phyloP scores from a whole-genome alignment of 2,113 vertebrate species.

The Lophius piscatorius region DNA sequence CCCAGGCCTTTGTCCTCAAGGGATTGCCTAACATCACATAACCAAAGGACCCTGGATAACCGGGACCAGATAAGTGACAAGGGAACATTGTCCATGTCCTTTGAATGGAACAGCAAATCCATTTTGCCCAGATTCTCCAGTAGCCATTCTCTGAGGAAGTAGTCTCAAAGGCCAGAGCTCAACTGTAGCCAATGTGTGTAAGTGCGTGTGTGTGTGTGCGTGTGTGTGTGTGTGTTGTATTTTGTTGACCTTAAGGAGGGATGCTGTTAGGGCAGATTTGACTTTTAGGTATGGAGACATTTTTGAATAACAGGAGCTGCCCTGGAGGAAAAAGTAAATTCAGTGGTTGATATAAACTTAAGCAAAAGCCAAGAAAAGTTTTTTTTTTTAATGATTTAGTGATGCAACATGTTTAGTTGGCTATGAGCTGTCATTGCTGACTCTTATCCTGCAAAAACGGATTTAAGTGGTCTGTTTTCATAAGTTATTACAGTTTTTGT shows the following conservation, averaged over 20 bases:
- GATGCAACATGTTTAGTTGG: not conserved
- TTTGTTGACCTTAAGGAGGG: constrained; percentile 34
- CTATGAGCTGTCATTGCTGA: too few species aligned
- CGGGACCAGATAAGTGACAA: constrained; percentile 30
- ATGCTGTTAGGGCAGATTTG: constrained; percentile 67
- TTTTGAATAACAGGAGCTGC: constrained; percentile 55
- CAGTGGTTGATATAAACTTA: constrained; percentile 3
- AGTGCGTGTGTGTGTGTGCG: constrained; percentile 23
- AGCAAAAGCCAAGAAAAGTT: not conserved
- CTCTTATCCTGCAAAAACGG: too few species aligned
- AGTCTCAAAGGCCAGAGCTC: constrained; percentile 27
- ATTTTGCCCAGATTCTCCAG: constrained; percentile 45
- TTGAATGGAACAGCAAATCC: constrained; percentile 16
- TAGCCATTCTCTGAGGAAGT: constrained; percentile 47
- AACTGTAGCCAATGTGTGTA: constrained; percentile 46
- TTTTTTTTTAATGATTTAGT: not conserved
- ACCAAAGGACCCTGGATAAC: constrained; percentile 26
- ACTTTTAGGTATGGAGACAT: constrained; percentile 57
- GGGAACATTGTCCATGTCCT: constrained; percentile 35
- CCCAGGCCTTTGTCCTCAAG: constrained; percentile 70
- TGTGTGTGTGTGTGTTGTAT: constrained; percentile 37
- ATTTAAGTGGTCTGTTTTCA: too few species aligned
- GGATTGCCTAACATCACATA: constrained; percentile 48
- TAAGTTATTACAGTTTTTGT: too few species aligned
- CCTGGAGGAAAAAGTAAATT: constrained; percentile 46